Evolutionary conservation across 2,113 vertebrate species (phyloP).

Genomic region (Phoenicopterus ruber): DNA sequence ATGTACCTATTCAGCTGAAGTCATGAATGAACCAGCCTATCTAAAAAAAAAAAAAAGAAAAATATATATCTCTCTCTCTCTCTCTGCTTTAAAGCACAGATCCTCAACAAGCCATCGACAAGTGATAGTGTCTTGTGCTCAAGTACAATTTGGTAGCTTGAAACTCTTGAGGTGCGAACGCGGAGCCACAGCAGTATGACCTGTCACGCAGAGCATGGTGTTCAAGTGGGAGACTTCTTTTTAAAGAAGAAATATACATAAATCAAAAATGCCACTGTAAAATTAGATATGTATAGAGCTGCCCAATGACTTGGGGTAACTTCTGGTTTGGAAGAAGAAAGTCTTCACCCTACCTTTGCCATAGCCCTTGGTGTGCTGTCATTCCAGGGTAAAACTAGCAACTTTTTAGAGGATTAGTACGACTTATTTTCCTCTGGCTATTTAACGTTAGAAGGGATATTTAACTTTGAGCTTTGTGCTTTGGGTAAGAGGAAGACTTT

Average conservation of each 20-base stretch:
- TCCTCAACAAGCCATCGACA: rapidly evolving
- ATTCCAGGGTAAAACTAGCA: neutral
- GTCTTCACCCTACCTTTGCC: neutral
- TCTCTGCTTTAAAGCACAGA: neutral
- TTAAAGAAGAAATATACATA: rapidly evolving
- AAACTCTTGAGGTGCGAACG: neutral
- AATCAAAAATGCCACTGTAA: rapidly evolving
- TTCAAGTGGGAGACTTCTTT: neutral
- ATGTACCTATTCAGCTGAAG: neutral
- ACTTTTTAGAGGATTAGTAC: rapidly evolving
- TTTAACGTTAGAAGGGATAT: neutral
- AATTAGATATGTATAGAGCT: neutral
- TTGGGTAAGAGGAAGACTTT: neutral
- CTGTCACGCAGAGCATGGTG: neutral
- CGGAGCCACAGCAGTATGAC: rapidly evolving
- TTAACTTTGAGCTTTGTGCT: neutral
- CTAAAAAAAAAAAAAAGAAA: too few species aligned
- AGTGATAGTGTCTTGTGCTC: neutral
- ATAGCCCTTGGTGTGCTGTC: neutral
- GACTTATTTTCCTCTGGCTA: neutral
- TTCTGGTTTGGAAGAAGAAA: neutral
- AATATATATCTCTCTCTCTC: too few species aligned
- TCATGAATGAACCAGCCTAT: neutral
- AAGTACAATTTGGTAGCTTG: neutral
- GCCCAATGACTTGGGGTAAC: rapidly evolving